phyloP scores from a whole-genome alignment of 2,113 vertebrate species.

The Bos taurus region DNA sequence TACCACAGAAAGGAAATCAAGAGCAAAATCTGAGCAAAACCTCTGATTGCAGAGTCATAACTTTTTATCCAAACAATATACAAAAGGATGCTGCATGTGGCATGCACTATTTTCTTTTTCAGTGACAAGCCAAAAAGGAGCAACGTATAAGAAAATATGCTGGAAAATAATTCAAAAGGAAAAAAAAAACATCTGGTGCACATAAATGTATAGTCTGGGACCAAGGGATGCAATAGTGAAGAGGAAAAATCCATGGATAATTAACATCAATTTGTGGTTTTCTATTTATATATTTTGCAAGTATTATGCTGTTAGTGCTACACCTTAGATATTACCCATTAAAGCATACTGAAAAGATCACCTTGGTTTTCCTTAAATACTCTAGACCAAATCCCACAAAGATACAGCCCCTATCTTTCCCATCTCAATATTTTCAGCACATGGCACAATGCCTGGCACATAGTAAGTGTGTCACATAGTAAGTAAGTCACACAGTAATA shows the following conservation, averaged over 20 bases:
- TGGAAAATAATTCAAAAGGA: not conserved
- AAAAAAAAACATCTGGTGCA: not conserved
- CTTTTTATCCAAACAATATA: constrained; percentile 16
- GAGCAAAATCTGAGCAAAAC: not conserved
- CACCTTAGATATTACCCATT: not conserved
- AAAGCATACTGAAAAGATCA: not conserved
- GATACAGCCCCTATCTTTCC: not conserved
- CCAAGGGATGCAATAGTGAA: not conserved
- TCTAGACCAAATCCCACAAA: not conserved
- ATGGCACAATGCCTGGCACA: not conserved
- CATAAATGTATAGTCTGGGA: not conserved
- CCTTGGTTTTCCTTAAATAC: not conserved
- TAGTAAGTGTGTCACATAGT: not conserved
- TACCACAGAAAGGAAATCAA: constrained; percentile 7
- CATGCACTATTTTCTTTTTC: not conserved
- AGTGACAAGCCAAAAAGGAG: not conserved
- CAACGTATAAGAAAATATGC: not conserved
- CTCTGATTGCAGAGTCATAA: not conserved
- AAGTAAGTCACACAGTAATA: not conserved
- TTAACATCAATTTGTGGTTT: not conserved
- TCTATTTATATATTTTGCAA: not conserved
- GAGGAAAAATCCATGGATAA: not conserved
- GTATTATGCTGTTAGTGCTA: not conserved
- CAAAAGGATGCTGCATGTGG: not conserved
- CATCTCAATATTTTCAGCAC: not conserved